Evolutionary conservation across 2,797 vertebrate genomes (phyloP), one percentile per base, ranked within the genome.

Genomic region (Sternarchorhynchus goeldii): DNA sequence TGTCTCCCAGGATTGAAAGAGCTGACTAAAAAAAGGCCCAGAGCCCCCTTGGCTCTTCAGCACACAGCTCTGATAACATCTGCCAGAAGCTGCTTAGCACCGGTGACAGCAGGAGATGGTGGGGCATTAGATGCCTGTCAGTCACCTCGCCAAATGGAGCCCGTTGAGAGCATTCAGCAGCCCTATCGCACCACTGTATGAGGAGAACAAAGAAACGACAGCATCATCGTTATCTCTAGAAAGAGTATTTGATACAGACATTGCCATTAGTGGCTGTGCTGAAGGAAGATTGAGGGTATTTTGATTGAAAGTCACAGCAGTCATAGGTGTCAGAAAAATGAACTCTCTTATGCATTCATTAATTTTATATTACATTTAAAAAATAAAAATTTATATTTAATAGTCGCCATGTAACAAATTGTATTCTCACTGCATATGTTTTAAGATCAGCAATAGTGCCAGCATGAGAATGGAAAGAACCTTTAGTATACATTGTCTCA

Each of bases 51-150:
- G 89, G 91, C 92, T 91, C 91, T 92, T 92, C 85, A 91, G 87
- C 86, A 86, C 86, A 81, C 84, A 69, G 77, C 86, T 87, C 87
- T 89, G 92, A 93, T 92, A 93, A 91, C 88, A 90, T 91, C 90
- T 87, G 89, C 88, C 86, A 86, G 87, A 81, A 74, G 87, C 87
- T 89, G 87, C 85, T 87, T 85, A 72, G 85, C 88, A 84, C 84
- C 85, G 85, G 88, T 68, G 79, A 88, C 85, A 89, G 88, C 84
- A 85, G 87, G 84, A 90, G 87, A 91, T 88, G 88, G 88, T 87
- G 80, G 84, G 79, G 88, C 90, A 90, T 92, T 89, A 90, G 90
- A 88, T 88, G 69, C 79, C 86, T 80, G 87, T 91, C 90, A 90
- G 88, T 91, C 88, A 88, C 88, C 86, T 71, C 67, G 34, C 39